Evolutionary conservation across 1,140 invertebrate genomes (phyloP).

Genomic region (Melanaphis sacchari): DNA sequence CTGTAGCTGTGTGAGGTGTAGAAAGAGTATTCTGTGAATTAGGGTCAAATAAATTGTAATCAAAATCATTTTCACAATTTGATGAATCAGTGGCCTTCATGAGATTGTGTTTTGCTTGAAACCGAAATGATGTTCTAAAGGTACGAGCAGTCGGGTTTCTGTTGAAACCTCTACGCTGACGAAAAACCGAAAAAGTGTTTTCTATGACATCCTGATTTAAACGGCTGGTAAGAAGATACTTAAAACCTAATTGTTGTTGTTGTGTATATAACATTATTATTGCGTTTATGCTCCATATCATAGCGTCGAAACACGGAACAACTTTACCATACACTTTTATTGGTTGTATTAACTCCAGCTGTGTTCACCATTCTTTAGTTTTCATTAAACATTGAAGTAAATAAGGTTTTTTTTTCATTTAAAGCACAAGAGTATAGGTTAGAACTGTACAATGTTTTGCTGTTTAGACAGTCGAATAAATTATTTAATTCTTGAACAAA

Average conservation of each 20-base stretch:
- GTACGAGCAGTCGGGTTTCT: constrained; percentile 10
- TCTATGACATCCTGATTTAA: constrained; percentile 14
- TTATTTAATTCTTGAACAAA: constrained; percentile 15
- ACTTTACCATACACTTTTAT: background rate
- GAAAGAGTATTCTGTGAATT: background rate
- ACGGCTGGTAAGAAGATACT: background rate
- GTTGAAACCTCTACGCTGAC: background rate
- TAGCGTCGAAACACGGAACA: background rate
- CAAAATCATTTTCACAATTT: constrained; percentile 16
- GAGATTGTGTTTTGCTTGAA: constrained; percentile 26
- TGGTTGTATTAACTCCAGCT: background rate
- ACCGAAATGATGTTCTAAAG: constrained; percentile 6
- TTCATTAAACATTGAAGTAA: background rate
- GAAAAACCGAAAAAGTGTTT: constrained; percentile 29
- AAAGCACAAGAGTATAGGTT: background rate
- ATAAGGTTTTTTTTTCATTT: background rate
- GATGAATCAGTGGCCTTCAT: background rate
- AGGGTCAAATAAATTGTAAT: background rate
- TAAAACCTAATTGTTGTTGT: background rate
- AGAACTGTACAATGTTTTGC: background rate
- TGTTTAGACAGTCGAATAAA: background rate
- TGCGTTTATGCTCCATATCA: background rate
- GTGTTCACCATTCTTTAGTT: background rate
- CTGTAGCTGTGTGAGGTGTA: background rate
- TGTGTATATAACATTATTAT: background rate